A percentile compares a stretch with the other conserved stretches of the same genome.
These are phyloP conservation scores for Galemys pyrenaicus DNA, from an alignment of 2,113 vertebrate genomes.

Conservation along the genomic window DNA sequence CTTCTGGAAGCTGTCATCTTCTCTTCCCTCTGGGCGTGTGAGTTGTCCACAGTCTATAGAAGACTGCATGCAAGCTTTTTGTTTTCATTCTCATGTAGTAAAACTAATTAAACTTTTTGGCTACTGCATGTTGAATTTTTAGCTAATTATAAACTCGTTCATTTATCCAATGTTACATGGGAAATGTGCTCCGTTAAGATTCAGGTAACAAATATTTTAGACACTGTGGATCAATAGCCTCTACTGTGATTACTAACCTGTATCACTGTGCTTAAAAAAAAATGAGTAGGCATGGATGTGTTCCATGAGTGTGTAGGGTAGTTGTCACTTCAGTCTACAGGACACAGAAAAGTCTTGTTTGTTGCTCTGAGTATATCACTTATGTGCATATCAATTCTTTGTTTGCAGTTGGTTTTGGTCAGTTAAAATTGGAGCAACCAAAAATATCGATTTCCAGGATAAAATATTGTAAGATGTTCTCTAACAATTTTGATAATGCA, in stretches of 20 bases:
- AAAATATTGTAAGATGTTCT: not conserved
- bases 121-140: too few relatives aligned
- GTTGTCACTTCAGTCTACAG: not conserved
- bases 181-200: too few relatives aligned
- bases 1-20: not conserved
- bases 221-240: too few relatives aligned
- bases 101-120: too few relatives aligned
- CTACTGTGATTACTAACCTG: too few relatives aligned
- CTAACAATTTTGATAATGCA: fast-evolving
- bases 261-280: too few relatives aligned
- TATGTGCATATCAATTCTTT: not conserved
- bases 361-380: not conserved
- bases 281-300: too few relatives aligned
- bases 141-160: too few relatives aligned
- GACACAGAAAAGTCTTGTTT: not conserved
- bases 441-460: not conserved
- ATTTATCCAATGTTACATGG: too few relatives aligned
- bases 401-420: constrained; percentile 42
- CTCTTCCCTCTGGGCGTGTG: constrained; percentile 32
- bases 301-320: too few relatives aligned
- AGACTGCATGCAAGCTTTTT: not conserved
- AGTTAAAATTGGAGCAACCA: not conserved
- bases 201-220: too few relatives aligned
- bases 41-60: not conserved
- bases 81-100: too few relatives aligned